Percentiles rank a stretch among this genome's conserved stretches.
phyloP scores from a whole-genome alignment of 1,140 invertebrate genomes.

The Orius laevigatus region DNA sequence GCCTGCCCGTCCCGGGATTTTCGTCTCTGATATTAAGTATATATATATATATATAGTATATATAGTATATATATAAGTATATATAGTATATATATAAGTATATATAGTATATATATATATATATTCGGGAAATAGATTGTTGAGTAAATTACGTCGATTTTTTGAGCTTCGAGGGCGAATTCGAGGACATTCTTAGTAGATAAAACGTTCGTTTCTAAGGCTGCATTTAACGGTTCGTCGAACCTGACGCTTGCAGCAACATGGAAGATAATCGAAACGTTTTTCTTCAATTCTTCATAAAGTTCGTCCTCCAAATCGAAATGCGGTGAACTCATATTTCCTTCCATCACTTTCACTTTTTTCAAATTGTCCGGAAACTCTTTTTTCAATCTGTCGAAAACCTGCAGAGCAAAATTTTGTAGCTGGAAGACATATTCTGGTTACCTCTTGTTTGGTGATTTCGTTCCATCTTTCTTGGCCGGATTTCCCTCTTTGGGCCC shows the following conservation, averaged over 20 bases:
- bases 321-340: conserved; percentile 32
- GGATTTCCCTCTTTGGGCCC: conserved; percentile 46
- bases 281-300: conserved; percentile 44
- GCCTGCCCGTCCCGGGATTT: too few species aligned
- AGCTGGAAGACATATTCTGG: too few species aligned
- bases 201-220: too few species aligned
- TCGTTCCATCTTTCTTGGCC: conserved; percentile 39
- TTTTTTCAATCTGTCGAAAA: conserved; percentile 37
- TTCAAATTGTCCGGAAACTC: conserved; percentile 40
- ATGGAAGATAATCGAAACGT: conserved; percentile 56
- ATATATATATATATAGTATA: too few species aligned
- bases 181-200: too few species aligned
- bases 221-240: conserved; percentile 37
- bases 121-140: too few species aligned
- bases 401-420: conserved; percentile 30
- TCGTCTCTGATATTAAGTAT: too few species aligned
- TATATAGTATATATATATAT: too few species aligned
- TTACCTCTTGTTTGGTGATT: conserved; percentile 43
- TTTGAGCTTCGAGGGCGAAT: too few species aligned
- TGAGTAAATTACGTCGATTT: too few species aligned
- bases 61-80: too few species aligned
- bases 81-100: too few species aligned
- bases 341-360: conserved; percentile 39
- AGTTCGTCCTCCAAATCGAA: conserved; percentile 40
- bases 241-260: conserved; percentile 48